phyloP scores from a whole-genome alignment of 2,888 invertebrate genomes.

The Branchellion lobata region DNA sequence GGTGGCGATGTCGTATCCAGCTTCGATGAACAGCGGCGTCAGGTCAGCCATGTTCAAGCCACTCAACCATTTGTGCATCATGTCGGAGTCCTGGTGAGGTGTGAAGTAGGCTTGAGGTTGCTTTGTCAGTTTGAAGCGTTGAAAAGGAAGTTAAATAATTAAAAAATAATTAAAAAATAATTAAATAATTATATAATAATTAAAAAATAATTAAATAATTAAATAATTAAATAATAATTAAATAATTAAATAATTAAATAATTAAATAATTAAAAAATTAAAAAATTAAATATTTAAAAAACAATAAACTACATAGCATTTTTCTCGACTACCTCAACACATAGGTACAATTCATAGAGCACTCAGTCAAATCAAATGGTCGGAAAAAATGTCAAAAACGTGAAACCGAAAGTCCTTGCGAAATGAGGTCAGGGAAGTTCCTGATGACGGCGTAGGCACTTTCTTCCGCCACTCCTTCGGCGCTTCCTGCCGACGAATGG shows the following conservation, averaged over 20 bases:
- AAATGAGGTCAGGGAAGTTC: constrained; percentile 61
- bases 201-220: too few species aligned
- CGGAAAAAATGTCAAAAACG: too few species aligned
- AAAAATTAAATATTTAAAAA: too few species aligned
- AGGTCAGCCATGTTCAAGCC: constrained; percentile 93
- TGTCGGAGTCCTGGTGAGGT: constrained; percentile 73
- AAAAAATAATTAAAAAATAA: not conserved
- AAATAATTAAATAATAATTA: too few species aligned
- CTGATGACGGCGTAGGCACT: constrained; percentile 59
- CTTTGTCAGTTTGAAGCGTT: not conserved
- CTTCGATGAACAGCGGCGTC: constrained; percentile 84
- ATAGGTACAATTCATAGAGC: too few species aligned
- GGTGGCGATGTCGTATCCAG: constrained; percentile 95
- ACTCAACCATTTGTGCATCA: constrained; percentile 87
- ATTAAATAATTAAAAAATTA: too few species aligned
- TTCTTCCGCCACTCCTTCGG: constrained; percentile 62
- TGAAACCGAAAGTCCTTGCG: constrained; percentile 59
- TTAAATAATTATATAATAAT: too few species aligned
- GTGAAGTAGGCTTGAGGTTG: not conserved
- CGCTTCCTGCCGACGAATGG: constrained; percentile 50
- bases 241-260: too few species aligned
- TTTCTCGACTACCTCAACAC: too few species aligned
- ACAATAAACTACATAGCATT: too few species aligned
- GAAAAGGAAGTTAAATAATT: not conserved
- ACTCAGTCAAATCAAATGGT: too few species aligned